Evolutionary conservation across 2,113 vertebrate species (phyloP).

Genomic region (Bubo bubo): DNA sequence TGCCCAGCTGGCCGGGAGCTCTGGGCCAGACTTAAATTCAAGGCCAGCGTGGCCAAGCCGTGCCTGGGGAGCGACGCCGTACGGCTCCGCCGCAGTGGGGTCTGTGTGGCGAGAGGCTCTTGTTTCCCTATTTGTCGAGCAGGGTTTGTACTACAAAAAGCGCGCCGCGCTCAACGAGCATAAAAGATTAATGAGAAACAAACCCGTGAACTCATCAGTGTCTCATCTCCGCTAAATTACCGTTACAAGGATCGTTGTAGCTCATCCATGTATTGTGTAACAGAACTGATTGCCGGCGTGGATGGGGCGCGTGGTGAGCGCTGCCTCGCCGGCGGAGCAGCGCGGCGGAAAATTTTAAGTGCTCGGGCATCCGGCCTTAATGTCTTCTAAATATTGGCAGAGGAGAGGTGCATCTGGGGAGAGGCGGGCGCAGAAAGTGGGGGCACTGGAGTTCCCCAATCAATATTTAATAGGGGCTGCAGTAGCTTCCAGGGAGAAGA

Average conservation of each 20-base stretch:
- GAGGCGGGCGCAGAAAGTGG: not conserved
- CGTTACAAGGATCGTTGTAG: constrained; percentile 10
- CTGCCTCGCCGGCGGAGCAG: not conserved
- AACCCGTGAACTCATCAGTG: constrained; percentile 46
- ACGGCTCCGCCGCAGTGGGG: too few species aligned
- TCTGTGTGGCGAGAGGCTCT: not conserved
- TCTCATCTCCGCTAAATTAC: constrained; percentile 36
- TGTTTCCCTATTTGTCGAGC: not conserved
- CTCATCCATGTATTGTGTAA: not conserved
- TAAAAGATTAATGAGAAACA: constrained; percentile 71
- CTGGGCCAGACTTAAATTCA: not conserved
- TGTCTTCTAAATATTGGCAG: not conserved
- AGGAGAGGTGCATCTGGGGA: not conserved
- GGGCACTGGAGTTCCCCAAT: constrained; percentile 23
- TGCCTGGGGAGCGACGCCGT: not conserved
- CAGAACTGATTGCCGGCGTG: not conserved
- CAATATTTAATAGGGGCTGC: constrained; percentile 47
- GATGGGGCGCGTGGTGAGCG: not conserved
- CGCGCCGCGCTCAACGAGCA: not conserved
- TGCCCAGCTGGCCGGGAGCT: not conserved
- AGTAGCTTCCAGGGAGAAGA: not conserved
- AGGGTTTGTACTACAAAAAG: constrained; percentile 19
- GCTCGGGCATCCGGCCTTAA: not conserved
- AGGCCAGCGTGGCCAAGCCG: fast-evolving
- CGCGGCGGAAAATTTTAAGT: not conserved